Conservation (phyloP, 1,140 invertebrate genomes). For the Drosophila repleta region DNA sequence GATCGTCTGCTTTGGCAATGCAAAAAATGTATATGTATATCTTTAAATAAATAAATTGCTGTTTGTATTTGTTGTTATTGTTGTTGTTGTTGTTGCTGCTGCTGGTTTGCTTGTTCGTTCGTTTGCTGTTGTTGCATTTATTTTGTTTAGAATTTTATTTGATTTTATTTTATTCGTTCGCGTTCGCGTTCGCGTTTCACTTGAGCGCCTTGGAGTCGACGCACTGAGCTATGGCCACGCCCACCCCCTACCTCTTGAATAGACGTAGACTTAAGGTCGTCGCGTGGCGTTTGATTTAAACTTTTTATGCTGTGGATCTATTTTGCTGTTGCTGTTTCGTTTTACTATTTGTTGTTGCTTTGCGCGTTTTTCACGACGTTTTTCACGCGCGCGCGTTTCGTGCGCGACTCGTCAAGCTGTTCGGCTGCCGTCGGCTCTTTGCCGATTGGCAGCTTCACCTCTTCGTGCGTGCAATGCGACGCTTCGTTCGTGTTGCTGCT, state of each 20-base stretch:
- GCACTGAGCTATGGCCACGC: slow-evolving; percentile 59
- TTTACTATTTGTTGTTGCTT: slow-evolving; percentile 27
- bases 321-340: slow-evolving; percentile 17
- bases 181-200: slow-evolving; percentile 54
- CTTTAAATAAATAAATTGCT: slow-evolving; percentile 56
- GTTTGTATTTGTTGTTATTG: slow-evolving; percentile 27
- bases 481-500: slow-evolving; percentile 44
- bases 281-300: slow-evolving; percentile 63
- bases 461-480: slow-evolving; percentile 55
- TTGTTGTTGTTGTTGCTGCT: slow-evolving; percentile 19
- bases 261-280: slow-evolving; percentile 69
- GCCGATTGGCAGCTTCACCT: slow-evolving; percentile 51
- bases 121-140: slow-evolving; percentile 39
- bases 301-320: slow-evolving; percentile 12
- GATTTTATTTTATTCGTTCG: slow-evolving; percentile 15
- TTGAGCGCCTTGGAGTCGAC: slow-evolving; percentile 67
- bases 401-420: slow-evolving; percentile 39
- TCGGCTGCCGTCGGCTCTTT: slow-evolving; percentile 50
- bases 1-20: slow-evolving; percentile 43
- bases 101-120: slow-evolving; percentile 22
- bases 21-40: slow-evolving; percentile 44
- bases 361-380: slow-evolving; percentile 62
- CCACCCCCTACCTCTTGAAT: slow-evolving; percentile 50
- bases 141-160: slow-evolving; percentile 54
- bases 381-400: slow-evolving; percentile 73